Evolutionary conservation across 2,888 invertebrate genomes (phyloP), one percentile per base, ranked within the genome.

Genomic region (Stenurella melanura): DNA sequence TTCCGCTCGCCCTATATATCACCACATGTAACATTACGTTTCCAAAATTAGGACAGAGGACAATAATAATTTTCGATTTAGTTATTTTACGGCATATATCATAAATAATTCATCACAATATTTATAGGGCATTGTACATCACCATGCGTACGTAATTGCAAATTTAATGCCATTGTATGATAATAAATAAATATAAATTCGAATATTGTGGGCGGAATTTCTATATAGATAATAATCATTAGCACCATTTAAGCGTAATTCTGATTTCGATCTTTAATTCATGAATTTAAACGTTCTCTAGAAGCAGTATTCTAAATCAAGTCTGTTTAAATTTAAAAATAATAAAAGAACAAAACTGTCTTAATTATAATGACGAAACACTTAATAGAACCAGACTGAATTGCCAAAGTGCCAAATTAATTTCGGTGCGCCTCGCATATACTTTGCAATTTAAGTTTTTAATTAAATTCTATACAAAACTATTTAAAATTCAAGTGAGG

Each of bases 71-170:
- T 19, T 63, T 50, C 38, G 18, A 11, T 30, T n/a, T 30, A 6
- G 19, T 61, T 54, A 54, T 54, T 58, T 18, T 60, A 42, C 34
- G n/a, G 10, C 30, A 10, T 42, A 30, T 66, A 15, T 30, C 15
- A 79, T 79, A 75, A 72, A 77, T 79, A 73, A 79, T 79, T 77
- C 76, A 80, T 77, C 56, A 69, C 64, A 58, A 78, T 73, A 60
- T 78, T 77, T 69, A 78, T 75, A 64, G 34, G 54, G 71, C 34
- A 78, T 78, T 78, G 78, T 78, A 56, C 73, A 61, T 57, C 60
- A 66, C 63, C 74, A 72, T 60, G 73, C 69, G 73, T 78, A 70
- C 30, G 70, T 61, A 75, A 78, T 75, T 75, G 73, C 78, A 34
- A 73, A 60, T 75, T 78, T 64, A 61, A 58, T 34, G 21, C 67